These are phyloP conservation scores for Drosophila mayri DNA, from an alignment of 1,140 invertebrate genomes.

Conservation along the genomic window DNA sequence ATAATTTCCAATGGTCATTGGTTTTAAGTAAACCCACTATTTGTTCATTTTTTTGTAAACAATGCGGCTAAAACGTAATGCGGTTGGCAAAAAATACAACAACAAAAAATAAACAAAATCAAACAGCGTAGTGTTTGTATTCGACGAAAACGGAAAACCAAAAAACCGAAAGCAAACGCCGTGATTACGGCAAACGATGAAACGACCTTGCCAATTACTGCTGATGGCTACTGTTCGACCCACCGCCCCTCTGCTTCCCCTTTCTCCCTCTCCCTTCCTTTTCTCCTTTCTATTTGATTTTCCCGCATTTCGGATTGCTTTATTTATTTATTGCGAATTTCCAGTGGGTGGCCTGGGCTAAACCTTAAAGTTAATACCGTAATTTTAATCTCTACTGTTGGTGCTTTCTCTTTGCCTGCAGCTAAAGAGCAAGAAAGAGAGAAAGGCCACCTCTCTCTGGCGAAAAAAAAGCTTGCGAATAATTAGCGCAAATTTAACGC, in stretches of 20 bases:
- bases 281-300: conserved; percentile 27
- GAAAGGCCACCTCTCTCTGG: conserved; percentile 2
- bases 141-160: conserved; percentile 44
- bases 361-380: conserved; percentile 46
- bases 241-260: not conserved
- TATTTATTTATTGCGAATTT: conserved; percentile 53
- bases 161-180: conserved; percentile 60
- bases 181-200: conserved; percentile 77
- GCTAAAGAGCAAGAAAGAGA: conserved; percentile 30
- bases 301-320: conserved; percentile 32
- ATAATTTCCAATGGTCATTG: conserved; percentile 1
- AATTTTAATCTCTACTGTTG: conserved; percentile 8
- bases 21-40: not conserved
- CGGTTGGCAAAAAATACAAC: conserved; percentile 20
- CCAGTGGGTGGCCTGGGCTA: conserved; percentile 40
- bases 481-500: conserved; percentile 81
- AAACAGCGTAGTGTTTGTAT: conserved; percentile 64
- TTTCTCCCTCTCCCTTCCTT: not conserved
- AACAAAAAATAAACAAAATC: conserved; percentile 41
- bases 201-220: conserved; percentile 81
- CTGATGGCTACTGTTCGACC: conserved; percentile 36
- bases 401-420: conserved; percentile 43
- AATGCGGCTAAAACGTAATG: conserved; percentile 44
- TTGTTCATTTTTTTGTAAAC: conserved; percentile 8
- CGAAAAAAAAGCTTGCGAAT: conserved; percentile 69